These are phyloP conservation scores for Volucella bombylans DNA, from an alignment of 2,888 invertebrate species.

Conservation along the genomic window DNA sequence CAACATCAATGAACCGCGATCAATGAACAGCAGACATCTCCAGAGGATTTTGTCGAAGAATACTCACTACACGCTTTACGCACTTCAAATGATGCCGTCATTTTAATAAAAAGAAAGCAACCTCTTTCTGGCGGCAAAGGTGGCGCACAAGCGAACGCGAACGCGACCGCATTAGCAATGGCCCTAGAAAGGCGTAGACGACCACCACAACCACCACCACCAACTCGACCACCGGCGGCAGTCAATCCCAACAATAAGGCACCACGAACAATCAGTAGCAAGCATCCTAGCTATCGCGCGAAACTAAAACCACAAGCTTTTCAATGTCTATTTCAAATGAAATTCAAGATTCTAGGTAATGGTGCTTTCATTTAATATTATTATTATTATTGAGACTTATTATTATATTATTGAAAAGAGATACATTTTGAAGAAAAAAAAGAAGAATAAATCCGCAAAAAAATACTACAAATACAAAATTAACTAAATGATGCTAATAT, in stretches of 20 bases:
- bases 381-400: no score
- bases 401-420: no score
- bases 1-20: conserved; percentile 76
- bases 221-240: conserved; percentile 74
- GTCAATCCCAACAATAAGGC: conserved; percentile 73
- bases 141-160: conserved; percentile 63
- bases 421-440: conserved; percentile 64
- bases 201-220: conserved; percentile 77
- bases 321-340: no score
- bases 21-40: conserved; percentile 82
- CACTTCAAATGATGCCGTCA: conserved; percentile 77
- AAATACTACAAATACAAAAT: conserved; percentile 62
- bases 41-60: conserved; percentile 82
- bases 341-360: no score
- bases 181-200: conserved; percentile 80
- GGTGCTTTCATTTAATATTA: no score
- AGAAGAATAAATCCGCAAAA: conserved; percentile 37
- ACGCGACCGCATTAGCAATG: conserved; percentile 79
- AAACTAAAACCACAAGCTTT: no score
- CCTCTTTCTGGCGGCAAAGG: conserved; percentile 77
- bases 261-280: conserved; percentile 76
- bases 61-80: conserved; percentile 78
- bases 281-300: conserved; percentile 80
- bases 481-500: conserved; percentile 72
- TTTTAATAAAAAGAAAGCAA: conserved; percentile 76